Base-by-base conservation (phyloP, 92 coral and sea anemone species). In the Parazoanthus darwini region DNA sequence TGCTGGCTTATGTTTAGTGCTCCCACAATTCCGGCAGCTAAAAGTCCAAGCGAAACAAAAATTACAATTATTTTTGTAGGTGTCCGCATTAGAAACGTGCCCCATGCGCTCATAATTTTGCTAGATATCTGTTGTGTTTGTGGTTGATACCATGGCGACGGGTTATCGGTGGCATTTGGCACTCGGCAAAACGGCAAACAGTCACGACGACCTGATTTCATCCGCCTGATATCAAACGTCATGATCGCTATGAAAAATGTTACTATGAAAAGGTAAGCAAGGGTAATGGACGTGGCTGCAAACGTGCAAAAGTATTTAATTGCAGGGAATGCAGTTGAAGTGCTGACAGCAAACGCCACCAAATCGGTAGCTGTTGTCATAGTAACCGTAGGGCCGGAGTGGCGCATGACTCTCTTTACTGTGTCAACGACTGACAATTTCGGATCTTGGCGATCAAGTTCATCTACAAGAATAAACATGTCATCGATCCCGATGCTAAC, bases 221-320 rank as follows among this genome's bases (percentile, higher is more conserved):
- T 94, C 67, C 98, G 85, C 73, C 77, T 85, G 29, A 94, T 92
- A 59, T 96, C 98, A 78, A 96, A 88, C 10, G 96, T 89, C 87
- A 93, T 77, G 35, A 94, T 68, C 16, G 98, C 98, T 6, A 95
- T 96, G 71, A 95, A 95, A 79, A 78, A 92, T 4, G 96, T 94
- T 42, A 93, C 90, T 22, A 95, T 93, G 90, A 95, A 82, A 75
- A 95, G 70, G 73, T 89, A 95, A 0, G 98, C 50, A 7, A 46
- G 50, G 10, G 50, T 84, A 0, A 65, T 20, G 71, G n/a, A 65
- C 22, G 11, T 5, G 71, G 50, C 50, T 46, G 50, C 50, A 46
- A 46, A 46, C 50, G 50, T 46, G 7, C 50, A 46, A 4, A 46
- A 46, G 50, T 46, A 46, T 8, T 46, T 46, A 4, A 46, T 46